phyloP scores from a whole-genome alignment of 2,797 vertebrate genomes.

The Silurus aristotelis region DNA sequence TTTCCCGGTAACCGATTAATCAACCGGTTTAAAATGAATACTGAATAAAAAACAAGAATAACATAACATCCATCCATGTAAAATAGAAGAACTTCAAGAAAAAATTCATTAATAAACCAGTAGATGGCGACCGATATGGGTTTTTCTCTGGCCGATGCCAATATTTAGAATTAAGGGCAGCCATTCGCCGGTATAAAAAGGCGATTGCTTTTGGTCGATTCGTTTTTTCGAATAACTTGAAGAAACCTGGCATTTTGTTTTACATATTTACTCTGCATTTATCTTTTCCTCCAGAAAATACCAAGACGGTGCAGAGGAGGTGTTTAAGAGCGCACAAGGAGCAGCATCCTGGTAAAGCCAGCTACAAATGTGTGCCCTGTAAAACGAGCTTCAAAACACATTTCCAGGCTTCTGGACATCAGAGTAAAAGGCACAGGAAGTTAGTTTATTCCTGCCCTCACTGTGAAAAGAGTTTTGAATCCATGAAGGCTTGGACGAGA shows the following conservation, averaged over 20 bases:
- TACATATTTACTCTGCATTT: neutral
- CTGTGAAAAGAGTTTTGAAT: slow-evolving; percentile 61
- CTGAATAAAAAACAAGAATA: no score
- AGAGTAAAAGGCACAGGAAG: slow-evolving; percentile 29
- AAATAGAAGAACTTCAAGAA: no score
- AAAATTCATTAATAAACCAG: no score
- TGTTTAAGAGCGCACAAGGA: slow-evolving; percentile 68
- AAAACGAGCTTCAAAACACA: slow-evolving; percentile 34
- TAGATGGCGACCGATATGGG: no score
- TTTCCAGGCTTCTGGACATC: slow-evolving; percentile 35
- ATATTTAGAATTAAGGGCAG: no score
- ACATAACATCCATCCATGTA: no score
- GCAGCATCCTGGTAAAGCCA: slow-evolving; percentile 57
- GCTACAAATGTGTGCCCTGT: slow-evolving; percentile 42
- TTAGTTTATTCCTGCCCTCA: slow-evolving; percentile 64
- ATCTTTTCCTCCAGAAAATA: neutral
- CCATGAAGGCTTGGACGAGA: slow-evolving; percentile 57
- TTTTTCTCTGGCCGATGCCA: no score
- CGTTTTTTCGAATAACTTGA: neutral
- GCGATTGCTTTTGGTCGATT: no score
- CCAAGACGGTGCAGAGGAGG: slow-evolving; percentile 44
- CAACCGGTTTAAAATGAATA: no score
- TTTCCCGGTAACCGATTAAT: no score
- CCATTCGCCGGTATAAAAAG: no score
- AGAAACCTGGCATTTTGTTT: neutral